Evolutionary conservation across 1,140 invertebrate species (phyloP), one percentile per base, ranked within the genome.

Genomic region (Brachionus angularis): DNA sequence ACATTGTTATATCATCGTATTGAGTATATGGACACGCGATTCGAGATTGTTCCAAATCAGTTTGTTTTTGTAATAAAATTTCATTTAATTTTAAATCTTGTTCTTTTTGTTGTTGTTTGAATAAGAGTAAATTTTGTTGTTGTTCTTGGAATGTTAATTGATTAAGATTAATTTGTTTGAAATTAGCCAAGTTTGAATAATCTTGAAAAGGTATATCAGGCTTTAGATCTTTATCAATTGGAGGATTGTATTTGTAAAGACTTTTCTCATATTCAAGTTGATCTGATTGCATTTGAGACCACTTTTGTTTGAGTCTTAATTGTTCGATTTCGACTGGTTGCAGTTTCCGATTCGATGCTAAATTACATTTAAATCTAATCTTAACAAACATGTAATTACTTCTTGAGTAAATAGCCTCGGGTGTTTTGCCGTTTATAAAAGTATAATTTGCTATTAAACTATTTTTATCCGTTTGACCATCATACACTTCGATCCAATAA

Each of bases 351-450:
- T 33, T 42, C 21, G n/a, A 25, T 3, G 62, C 39, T 47, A 47
- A 67, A 47, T 67, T 47, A 25, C 62, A 67, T 29, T 67, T 2
- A 31, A 34, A 67, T 46, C 36, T 67, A 21, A 67, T 46, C 36
- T 67, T 67, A 23, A 67, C 62, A 50, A 21, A 67, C 62, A 67
- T 67, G 42, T 29, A 67, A 27, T 67, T 67, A 14, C 27, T 33
- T 47, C 44, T 29, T 0, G 62, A 67, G 12, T 10, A 29, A 16
- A 67, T 67, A n/a, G 62, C 39, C 42, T 67, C 62, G 4, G 62
- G 62, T 34, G 62, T 67, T 50, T 67, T 67, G 14, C 47, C 42
- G 47, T 67, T 67, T 67, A 52, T 29, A 29, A 70, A 70, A 5
- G 67, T 70, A 4, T 50, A 50, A 29, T 70, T 70, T 7, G 46